Evolutionary conservation across 2,797 vertebrate species (phyloP), one percentile per base, ranked within the genome.

Genomic region (Macropus fuliginosus): DNA sequence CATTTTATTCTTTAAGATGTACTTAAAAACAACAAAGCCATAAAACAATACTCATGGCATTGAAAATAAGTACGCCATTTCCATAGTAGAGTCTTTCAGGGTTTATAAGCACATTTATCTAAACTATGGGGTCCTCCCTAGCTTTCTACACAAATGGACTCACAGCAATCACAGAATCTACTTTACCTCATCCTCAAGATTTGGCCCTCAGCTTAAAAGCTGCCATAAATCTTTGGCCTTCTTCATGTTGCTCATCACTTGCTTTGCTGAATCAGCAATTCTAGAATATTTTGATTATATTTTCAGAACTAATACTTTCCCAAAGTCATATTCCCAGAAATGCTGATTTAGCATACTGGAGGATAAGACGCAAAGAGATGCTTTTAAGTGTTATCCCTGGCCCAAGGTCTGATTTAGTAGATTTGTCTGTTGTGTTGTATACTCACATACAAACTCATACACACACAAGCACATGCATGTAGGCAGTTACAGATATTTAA

Each of bases 191-290:
- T 97, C 92, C 54, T 52, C 93, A 92, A 94, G 46, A 95, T 94
- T 95, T 95, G 92, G 93, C 96, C 93, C 94, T 97, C 89, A 92
- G 95, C 93, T 98, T 97, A 97, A 98, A 98, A 98, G 97, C 97
- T 95, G 93, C 93, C 91, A 97, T 97, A 97, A 98, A 97, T 97
- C 54, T 90, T 96, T 92, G 91, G 34, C 90, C 93, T 96, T 96
- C 93, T 40, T 56, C 93, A 81, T 46, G 93, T 11, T 92, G 92
- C 55, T 96, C 94, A 97, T 97, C 95, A 91, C 93, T 74, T 91
- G 21, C 0, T 92, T 97, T 97, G 96, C 92, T 97, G 96, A 97
- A 87, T 97, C 96, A 97, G 96, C 96, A 14, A 95, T 95, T 96
- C 91, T 95, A 16, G 40, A 62, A 14, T 91, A 95, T 93, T 40